phyloP scores from a whole-genome alignment of 2,797 vertebrate genomes.

The Sternotherus odoratus region DNA sequence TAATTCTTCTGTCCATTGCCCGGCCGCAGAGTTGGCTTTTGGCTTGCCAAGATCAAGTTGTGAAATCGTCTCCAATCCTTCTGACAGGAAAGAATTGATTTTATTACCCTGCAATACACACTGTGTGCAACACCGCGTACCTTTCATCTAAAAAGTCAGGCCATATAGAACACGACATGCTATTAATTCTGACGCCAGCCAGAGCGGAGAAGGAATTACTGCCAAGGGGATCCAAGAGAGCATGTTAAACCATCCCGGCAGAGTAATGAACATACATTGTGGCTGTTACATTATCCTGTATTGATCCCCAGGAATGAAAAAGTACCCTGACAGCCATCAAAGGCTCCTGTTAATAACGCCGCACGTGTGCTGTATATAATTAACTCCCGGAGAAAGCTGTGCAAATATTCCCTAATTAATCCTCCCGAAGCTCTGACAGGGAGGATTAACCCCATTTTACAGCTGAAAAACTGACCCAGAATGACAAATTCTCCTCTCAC shows the following conservation, averaged over 20 bases:
- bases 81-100: slow-evolving; percentile 60
- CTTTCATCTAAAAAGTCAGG: slow-evolving; percentile 73
- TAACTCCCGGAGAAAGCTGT: neutral
- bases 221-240: slow-evolving; percentile 42
- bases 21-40: slow-evolving; percentile 13
- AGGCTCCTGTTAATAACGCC: slow-evolving; percentile 6
- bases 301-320: slow-evolving; percentile 38
- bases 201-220: slow-evolving; percentile 59
- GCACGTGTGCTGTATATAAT: neutral
- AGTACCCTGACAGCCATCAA: slow-evolving; percentile 14
- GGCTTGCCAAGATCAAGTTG: neutral
- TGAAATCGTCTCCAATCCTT: slow-evolving; percentile 39
- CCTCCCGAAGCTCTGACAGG: neutral
- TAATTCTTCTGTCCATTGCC: neutral
- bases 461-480: neutral
- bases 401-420: slow-evolving; percentile 4
- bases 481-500: neutral
- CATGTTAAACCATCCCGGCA: slow-evolving; percentile 64
- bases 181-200: slow-evolving; percentile 75
- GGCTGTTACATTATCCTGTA: slow-evolving; percentile 36
- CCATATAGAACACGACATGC: slow-evolving; percentile 64
- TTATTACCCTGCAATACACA: slow-evolving; percentile 62
- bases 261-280: slow-evolving; percentile 39
- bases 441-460: neutral
- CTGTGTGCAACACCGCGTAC: slow-evolving; percentile 57